These are phyloP conservation scores for Eupithecia insigniata DNA, from an alignment of 2,888 invertebrate genomes.

Conservation along the genomic window DNA sequence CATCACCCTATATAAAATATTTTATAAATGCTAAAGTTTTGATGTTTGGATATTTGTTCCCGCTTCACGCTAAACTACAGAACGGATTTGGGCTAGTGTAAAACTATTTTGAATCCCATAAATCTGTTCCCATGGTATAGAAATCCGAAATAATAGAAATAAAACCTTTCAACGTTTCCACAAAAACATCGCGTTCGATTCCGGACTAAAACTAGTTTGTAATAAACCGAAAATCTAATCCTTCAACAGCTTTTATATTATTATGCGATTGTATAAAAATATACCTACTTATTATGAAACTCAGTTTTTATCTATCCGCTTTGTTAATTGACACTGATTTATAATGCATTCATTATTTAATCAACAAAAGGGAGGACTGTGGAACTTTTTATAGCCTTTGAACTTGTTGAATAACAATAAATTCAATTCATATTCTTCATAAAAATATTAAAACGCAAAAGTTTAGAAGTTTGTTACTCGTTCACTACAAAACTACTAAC, in stretches of 20 bases:
- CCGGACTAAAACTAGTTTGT: neutral
- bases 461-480: neutral
- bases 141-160: no score
- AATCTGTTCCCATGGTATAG: no score
- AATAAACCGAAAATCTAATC: neutral
- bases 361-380: neutral
- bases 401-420: slow-evolving; percentile 17
- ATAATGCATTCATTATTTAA: neutral
- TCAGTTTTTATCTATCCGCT: neutral
- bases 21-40: neutral
- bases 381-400: slow-evolving; percentile 10
- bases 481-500: neutral
- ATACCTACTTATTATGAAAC: neutral
- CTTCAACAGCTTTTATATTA: neutral
- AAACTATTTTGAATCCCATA: neutral
- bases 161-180: no score
- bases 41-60: no score
- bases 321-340: slow-evolving; percentile 1
- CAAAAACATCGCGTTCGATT: neutral
- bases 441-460: neutral
- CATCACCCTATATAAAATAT: neutral
- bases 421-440: neutral
- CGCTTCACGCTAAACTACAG: no score
- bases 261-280: neutral
- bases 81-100: neutral